Base-by-base conservation (phyloP, 2,797 vertebrate genomes). In the Ispidina lecontei region DNA sequence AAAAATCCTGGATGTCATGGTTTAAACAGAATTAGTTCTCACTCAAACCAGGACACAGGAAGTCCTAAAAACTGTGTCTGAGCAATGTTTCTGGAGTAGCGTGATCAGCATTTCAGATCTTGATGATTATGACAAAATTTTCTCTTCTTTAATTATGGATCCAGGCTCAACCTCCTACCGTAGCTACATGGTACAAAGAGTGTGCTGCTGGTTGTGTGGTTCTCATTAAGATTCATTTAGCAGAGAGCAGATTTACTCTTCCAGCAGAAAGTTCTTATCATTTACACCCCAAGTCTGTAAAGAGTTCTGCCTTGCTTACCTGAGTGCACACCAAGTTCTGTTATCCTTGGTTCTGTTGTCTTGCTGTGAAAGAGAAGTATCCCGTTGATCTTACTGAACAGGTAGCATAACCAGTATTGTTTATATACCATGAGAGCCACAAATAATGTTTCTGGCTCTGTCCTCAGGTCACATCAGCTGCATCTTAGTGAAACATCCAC, bases 121-220 rank as follows among this genome's bases (percentile, higher is more conserved):
- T 69, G 51, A 19, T 29, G 52, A 56, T 31, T 37, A 64, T 21
- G 41, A 52, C 46, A 44, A 29, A 39, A 59, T 55, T 58, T 78
- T 60, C 47, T 64, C 25, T 35, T 49, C 12, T 59, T 52, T 5
- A 72, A 47, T 9, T 14, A 76, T 69, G 47, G 28, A 21, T 59
- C 35, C 60, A 31, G 16, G 28, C 26, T 41, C 14, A 10, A 44
- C 23, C 19, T 67, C 41, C 54, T 75, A 14, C 41, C n/a, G 14
- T 63, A 28, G 39, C 44, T 35, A 63, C 0, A 0, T 22, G 5
- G 33, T 26, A 14, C 14, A 37, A 52, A 65, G n/a, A 28, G 10
- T 47, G 49, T 78, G 72, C 59, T 80, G 84, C 37, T 1, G 0
- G 20, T 20, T 52, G 52, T 73, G 56, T 15, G 13, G 10, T 70